These are phyloP conservation scores for Apamea anceps DNA, from an alignment of 2,888 invertebrate genomes.

Conservation along the genomic window DNA sequence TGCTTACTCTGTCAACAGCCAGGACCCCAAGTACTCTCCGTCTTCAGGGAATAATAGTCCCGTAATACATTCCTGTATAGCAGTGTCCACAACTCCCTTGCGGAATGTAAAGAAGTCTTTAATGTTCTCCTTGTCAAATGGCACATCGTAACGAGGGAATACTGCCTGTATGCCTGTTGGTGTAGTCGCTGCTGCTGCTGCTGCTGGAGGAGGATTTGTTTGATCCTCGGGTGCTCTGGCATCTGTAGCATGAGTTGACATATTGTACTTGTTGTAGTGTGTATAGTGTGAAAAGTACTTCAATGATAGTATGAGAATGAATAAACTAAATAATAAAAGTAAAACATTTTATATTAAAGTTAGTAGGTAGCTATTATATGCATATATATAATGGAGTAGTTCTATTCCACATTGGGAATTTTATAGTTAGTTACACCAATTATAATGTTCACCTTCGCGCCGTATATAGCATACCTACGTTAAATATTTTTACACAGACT, in stretches of 20 bases:
- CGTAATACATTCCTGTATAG: constrained; percentile 93
- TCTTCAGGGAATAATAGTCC: constrained; percentile 92
- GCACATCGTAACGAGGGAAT: constrained; percentile 85
- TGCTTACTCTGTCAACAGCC: constrained; percentile 95
- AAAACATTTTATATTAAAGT: background rate
- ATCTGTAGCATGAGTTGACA: constrained; percentile 71
- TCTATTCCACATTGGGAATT: constrained; percentile 12
- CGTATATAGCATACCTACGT: constrained; percentile 4
- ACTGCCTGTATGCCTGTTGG: constrained; percentile 78
- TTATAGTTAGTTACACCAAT: constrained; percentile 10
- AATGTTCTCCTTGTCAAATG: constrained; percentile 90
- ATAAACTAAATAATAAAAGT: constrained; percentile 1
- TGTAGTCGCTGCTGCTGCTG: constrained; percentile 77
- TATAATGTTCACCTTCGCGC: constrained; percentile 28
- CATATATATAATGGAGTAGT: constrained; percentile 23
- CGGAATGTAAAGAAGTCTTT: constrained; percentile 93
- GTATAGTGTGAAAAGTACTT: background rate
- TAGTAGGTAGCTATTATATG: background rate
- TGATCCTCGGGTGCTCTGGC: constrained; percentile 78
- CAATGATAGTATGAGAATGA: constrained; percentile 30
- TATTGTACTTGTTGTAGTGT: constrained; percentile 18
- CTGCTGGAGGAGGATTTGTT: constrained; percentile 72
- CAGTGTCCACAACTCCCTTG: constrained; percentile 93
- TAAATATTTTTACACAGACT: constrained; percentile 11
- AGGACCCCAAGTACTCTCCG: constrained; percentile 93